Evolutionary conservation across 35 echinoderm and acorn worm genomes (phyloP), one percentile per base, ranked within the genome.

Genomic region (Heliocidaris erythrogramma): DNA sequence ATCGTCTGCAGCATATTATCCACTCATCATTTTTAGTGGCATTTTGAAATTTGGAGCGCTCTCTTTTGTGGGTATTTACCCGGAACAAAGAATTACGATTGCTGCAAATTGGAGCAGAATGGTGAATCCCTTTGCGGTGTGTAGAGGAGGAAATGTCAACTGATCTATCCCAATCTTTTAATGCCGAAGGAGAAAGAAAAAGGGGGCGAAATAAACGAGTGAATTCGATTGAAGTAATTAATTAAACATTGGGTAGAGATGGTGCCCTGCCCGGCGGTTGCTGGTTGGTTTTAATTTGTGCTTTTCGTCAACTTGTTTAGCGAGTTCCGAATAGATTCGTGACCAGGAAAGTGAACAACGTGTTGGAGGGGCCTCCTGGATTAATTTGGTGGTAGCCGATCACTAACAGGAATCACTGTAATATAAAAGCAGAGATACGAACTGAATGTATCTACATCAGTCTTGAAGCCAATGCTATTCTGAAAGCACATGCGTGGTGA

Each of bases 201-300:
- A 78, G 18, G 21, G 21, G 65, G 65, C 18, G 21, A 18, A 14
- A 21, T n/a, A 78, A 78, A 78, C 65, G 65, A 78, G 65, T 21
- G 65, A 78, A 78, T 78, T 78, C 65, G 65, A 78, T 78, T 78
- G 65, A 78, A 78, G 65, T 78, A 78, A 78, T 78, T 78, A 78
- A 78, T 78, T 78, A 78, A 78, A 78, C 65, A 78, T n/a, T 78
- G 65, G 65, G 27, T 78, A 78, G 65, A 78, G 65, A 78, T 21
- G 18, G 18, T 78, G 65, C 21, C 65, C 14, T 78, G 21, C 65
- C 65, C 21, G 14, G 27, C 65, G 21, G 65, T 78, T 78, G 17
- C 65, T 78, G 65, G 65, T 78, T 78, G 65, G 61, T 27, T 78
- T 78, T 78, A 78, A 78, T 78, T 78, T 78, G 65, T 78, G 65